These are phyloP conservation scores for Cheilosia vulpina DNA, from an alignment of 2,888 invertebrate species.

Conservation along the genomic window DNA sequence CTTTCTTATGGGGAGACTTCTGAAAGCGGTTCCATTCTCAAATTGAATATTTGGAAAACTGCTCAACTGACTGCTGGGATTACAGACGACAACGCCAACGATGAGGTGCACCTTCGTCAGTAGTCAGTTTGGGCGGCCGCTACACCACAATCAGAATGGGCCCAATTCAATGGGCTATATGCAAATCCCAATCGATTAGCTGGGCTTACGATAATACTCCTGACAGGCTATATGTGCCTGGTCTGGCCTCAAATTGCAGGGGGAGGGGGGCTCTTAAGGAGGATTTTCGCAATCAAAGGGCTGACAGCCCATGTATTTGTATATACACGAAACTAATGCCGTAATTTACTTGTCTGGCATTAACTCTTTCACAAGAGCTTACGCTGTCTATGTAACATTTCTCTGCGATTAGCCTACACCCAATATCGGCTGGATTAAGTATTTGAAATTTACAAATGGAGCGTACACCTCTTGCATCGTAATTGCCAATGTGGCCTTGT, in stretches of 20 bases:
- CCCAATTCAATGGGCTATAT: constrained; percentile 52
- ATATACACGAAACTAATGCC: constrained; percentile 30
- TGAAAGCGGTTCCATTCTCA: constrained; percentile 52
- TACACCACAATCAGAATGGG: not conserved
- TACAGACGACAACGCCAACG: constrained; percentile 34
- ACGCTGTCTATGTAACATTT: constrained; percentile 31
- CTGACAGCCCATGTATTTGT: constrained; percentile 8
- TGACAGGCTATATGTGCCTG: too few relatives aligned
- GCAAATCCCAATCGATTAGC: constrained; percentile 69
- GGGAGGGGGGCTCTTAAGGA: constrained; percentile 16
- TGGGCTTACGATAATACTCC: constrained; percentile 53
- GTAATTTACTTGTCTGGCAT: constrained; percentile 57
- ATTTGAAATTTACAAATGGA: constrained; percentile 60
- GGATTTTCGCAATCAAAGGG: constrained; percentile 57
- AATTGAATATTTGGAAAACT: constrained; percentile 68
- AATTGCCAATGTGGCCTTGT: constrained; percentile 20
- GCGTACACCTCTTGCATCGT: constrained; percentile 57
- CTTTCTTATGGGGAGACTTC: constrained; percentile 52
- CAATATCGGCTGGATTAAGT: constrained; percentile 57
- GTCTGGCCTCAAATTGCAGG: constrained; percentile 6
- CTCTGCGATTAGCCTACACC: constrained; percentile 37
- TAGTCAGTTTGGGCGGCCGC: not conserved
- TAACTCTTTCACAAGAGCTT: constrained; percentile 65
- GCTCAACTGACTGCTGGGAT: constrained; percentile 55
- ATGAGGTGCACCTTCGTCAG: constrained; percentile 42